Evolutionary conservation across 2,113 vertebrate species (phyloP), one percentile per base, ranked within the genome.

Genomic region (Cololabis saira): DNA sequence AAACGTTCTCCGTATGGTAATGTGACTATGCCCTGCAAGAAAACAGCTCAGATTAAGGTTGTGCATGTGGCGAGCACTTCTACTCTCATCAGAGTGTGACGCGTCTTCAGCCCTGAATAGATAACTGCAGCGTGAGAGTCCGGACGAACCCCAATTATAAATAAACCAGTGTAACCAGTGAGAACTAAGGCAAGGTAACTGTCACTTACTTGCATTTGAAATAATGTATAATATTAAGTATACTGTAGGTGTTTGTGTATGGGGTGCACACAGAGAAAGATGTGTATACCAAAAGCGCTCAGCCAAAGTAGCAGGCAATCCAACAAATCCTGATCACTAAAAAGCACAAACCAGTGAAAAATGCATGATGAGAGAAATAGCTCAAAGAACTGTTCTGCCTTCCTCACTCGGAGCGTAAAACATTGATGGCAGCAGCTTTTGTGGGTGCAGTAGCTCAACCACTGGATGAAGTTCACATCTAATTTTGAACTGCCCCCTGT

Each of bases 291-390:
- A n/a, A n/a, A n/a, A 3, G 61, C 65, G 50, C 5, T 50, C 67
- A 37, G 33, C 33, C 6, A 37, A 37, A 37, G 33, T 7, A 37
- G 33, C 33, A 37, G 33, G 3, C 54, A 49, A 58, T 74, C 61
- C 43, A 15, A 64, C 64, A 66, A 54, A 57, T 71, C 66, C 70
- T 75, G 80, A 82, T 85, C 81, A 61, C 78, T 78, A 69, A 83
- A 77, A 81, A 76, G 84, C 86, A 65, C 56, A 67, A 19, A 16
- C 24, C 10, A 11, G 84, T 89, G 51, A 91, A 91, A 89, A 82
- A 92, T 91, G 80, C 61, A 92, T 86, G 80, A 79, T 64, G 53
- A 71, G 55, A 61, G 75, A 58, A 78, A 83, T 81, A 67, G 71
- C 74, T 85, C 76, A 84, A 83, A 79, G 67, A 87, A 85, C 70